These are phyloP conservation scores for Athripsodes cinereus DNA, from an alignment of 2,888 invertebrate species.

Conservation along the genomic window DNA sequence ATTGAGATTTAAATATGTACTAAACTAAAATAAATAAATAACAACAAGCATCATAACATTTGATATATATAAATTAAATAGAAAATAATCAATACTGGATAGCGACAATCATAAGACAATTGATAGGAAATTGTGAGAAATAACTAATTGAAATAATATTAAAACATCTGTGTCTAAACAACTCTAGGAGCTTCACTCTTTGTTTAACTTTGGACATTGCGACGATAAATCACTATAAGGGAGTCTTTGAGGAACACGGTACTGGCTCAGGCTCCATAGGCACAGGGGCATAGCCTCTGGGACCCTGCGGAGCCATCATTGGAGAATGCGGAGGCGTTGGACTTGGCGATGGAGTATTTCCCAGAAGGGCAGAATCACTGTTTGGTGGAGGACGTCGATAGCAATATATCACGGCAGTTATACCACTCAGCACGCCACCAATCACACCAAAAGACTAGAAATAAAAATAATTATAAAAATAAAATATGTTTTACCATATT, in stretches of 20 bases:
- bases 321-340: slow-evolving; percentile 34
- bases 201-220: background rate
- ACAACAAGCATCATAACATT: too few species aligned
- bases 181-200: background rate
- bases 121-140: too few species aligned
- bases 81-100: too few species aligned
- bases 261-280: slow-evolving; percentile 25
- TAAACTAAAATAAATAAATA: too few species aligned
- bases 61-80: too few species aligned
- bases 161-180: slow-evolving; percentile 11
- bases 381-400: slow-evolving; percentile 24
- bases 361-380: slow-evolving; percentile 23
- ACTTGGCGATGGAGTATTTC: slow-evolving; percentile 30
- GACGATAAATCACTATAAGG: slow-evolving; percentile 25
- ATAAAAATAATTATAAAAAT: background rate
- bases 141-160: too few species aligned
- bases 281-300: slow-evolving; percentile 26
- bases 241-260: slow-evolving; percentile 24
- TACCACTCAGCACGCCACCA: slow-evolving; percentile 33
- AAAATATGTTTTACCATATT: too few species aligned
- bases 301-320: slow-evolving; percentile 34
- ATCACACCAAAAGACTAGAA: slow-evolving; percentile 36
- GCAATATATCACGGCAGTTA: slow-evolving; percentile 28
- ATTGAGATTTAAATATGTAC: too few species aligned
- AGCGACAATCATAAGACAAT: too few species aligned